phyloP scores from a whole-genome alignment of 1,140 invertebrate species.

The Bombus breviceps region DNA sequence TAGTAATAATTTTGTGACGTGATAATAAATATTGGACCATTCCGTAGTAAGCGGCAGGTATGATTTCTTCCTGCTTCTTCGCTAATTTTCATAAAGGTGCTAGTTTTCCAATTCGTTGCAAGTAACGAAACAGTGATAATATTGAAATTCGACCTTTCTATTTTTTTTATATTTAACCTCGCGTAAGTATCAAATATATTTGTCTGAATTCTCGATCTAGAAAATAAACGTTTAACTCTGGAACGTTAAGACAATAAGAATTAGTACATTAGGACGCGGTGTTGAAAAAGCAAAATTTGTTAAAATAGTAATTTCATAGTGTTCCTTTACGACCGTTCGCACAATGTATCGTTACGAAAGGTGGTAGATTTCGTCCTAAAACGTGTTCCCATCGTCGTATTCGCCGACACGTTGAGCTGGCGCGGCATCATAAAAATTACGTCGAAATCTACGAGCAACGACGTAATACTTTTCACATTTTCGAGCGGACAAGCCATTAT shows the following conservation, averaged over 20 bases:
- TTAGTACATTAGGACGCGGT: neutral
- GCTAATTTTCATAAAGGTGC: no score
- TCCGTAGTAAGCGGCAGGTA: no score
- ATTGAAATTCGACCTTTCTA: neutral
- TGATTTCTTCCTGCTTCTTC: no score
- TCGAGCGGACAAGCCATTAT: conserved; percentile 61
- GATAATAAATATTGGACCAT: no score
- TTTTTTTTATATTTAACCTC: neutral
- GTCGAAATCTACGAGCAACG: conserved; percentile 63
- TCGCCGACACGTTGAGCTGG: conserved; percentile 56
- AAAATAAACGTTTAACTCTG: no score
- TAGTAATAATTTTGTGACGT: no score
- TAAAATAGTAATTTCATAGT: neutral
- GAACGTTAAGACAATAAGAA: no score
- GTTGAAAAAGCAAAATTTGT: neutral
- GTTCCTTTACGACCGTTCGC: neutral
- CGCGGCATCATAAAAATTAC: conserved; percentile 67
- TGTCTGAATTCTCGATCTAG: no score
- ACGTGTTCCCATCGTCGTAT: conserved; percentile 52
- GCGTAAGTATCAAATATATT: no score
- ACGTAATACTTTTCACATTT: conserved; percentile 66
- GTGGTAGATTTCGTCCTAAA: conserved; percentile 45
- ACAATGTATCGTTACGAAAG: neutral
- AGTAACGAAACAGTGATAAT: no score
- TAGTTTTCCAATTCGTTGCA: no score